Conservation (phyloP, 2,797 vertebrate genomes). For the Pristis pectinata region DNA sequence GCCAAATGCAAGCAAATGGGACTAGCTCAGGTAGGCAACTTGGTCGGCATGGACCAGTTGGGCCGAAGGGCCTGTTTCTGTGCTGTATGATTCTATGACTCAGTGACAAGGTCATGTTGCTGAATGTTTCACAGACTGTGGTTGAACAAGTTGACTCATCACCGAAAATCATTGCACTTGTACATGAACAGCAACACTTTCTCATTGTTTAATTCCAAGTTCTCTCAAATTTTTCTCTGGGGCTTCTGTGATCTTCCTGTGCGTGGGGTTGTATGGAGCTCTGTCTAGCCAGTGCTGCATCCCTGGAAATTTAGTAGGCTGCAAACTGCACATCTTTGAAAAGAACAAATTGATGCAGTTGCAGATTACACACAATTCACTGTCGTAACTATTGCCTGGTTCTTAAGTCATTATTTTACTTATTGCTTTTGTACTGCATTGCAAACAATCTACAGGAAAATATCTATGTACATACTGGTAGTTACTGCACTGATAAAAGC, state of each 20-base stretch:
- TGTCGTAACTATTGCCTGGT: not conserved
- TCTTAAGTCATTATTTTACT: not conserved
- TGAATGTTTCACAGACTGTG: not conserved
- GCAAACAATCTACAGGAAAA: not conserved
- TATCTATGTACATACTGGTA: not conserved
- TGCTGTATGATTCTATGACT: no score
- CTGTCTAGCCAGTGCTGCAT: no score
- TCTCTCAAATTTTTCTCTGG: not conserved
- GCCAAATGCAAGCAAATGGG: no score
- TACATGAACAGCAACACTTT: not conserved
- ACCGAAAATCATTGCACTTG: not conserved
- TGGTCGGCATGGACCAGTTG: no score
- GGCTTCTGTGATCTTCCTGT: not conserved
- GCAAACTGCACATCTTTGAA: not conserved
- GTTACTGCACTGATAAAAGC: not conserved
- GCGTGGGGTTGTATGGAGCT: not conserved
- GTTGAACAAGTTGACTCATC: conserved; percentile 22
- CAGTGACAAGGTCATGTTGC: not conserved
- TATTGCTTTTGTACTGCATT: not conserved
- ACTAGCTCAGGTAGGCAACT: no score
- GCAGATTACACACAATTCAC: not conserved
- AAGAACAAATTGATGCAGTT: not conserved
- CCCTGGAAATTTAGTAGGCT: not conserved
- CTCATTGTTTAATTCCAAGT: not conserved
- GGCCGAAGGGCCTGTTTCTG: no score